These are phyloP conservation scores for Fragum sueziense DNA, from an alignment of 2,888 invertebrate genomes.

Conservation along the genomic window DNA sequence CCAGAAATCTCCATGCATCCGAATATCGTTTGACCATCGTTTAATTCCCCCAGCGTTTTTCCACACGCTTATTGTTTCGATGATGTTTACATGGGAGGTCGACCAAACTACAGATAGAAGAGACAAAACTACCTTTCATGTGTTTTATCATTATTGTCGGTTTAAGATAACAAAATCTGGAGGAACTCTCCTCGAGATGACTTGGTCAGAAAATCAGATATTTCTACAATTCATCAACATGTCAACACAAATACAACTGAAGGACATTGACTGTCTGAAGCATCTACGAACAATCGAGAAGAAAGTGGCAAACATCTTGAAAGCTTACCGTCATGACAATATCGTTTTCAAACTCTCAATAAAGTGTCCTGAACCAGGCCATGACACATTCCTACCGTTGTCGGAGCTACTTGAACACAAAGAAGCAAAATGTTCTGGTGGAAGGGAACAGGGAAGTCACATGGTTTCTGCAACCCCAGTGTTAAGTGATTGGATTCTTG, in stretches of 20 bases:
- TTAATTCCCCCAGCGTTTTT: constrained; percentile 14
- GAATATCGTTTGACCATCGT: background rate
- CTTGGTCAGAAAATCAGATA: constrained; percentile 7
- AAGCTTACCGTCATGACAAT: constrained; percentile 5
- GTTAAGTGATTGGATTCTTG: background rate
- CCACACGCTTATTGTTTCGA: background rate
- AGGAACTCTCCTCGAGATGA: background rate
- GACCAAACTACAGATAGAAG: background rate
- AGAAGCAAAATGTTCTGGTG: background rate
- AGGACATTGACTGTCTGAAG: background rate
- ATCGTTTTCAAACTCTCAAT: background rate
- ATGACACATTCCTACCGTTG: background rate
- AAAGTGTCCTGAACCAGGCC: background rate
- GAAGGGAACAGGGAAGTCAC: background rate
- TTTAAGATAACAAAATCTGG: background rate
- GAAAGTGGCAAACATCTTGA: background rate
- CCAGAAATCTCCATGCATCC: background rate
- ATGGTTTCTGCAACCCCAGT: background rate
- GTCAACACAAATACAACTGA: background rate
- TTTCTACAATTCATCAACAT: constrained; percentile 3
- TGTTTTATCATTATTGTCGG: constrained; percentile 10
- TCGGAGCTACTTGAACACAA: background rate
- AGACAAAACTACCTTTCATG: background rate
- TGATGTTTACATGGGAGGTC: background rate
- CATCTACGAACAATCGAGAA: background rate